Evolutionary conservation across 2,113 vertebrate species (phyloP), one percentile per base, ranked within the genome.

Genomic region (Erythrolamprus reginae): DNA sequence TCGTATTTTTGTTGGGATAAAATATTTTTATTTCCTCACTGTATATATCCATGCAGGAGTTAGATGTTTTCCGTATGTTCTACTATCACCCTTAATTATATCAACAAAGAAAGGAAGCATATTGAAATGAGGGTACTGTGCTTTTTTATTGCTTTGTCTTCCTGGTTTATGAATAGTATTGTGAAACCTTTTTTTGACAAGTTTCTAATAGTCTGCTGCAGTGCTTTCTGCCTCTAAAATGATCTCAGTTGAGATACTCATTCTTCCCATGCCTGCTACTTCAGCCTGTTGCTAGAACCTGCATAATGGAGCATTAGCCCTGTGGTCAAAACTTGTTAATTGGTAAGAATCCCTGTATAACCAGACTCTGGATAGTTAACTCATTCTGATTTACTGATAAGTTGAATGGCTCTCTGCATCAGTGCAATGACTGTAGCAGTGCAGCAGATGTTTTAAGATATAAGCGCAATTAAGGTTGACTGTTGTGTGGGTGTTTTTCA

Each of bases 401-500:
- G n/a, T n/a, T 28, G 52, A 86, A 77, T 82, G 33, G 15, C 70
- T 45, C 70, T 83, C 4, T 42, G 1, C n/a, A n/a, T 85, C 70
- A 89, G 24, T 52, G 0, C 52, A 65, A 38, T 61, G 90, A 48
- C 85, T 91, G 88, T 33, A 77, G 21, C 88, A n/a, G 1, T 13
- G 51, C 33, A 61, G 58, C 65, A 91, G 87, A 85, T 55, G 88
- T 84, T 47, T 87, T 86, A 91, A 21, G 91, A 28, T 53, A 84
- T 51, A 88, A 91, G 4, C 82, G 51, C 47, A 65, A 26, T 88
- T 84, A 85, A n/a, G 50, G 47, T 89, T 61, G 58, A 28, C 52
- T 84, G 56, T 38, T 91, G 53, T 51, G 77, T 84, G 77, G 53
- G 70, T 91, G 90, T 83, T 90, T 12, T 70, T 90, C 50, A 93